A percentile compares a stretch with the other conserved stretches of the same genome.
Conservation (phyloP, 2,888 invertebrate species). For the Rhorus exstirpatorius region DNA sequence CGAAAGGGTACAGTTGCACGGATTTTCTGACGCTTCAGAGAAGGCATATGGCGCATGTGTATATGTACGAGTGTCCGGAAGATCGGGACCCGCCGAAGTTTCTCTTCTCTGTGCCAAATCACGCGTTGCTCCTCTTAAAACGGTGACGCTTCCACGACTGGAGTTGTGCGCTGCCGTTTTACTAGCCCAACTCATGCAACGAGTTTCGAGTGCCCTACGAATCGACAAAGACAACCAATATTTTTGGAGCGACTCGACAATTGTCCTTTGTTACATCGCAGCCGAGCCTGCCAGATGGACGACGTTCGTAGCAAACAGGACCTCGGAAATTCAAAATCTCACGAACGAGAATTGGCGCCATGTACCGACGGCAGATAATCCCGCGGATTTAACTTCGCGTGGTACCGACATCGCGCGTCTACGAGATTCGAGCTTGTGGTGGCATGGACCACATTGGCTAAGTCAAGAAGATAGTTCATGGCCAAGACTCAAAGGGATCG, state of each 20-base stretch:
- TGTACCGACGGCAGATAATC: slow-evolving; percentile 62
- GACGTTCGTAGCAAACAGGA: slow-evolving; percentile 32
- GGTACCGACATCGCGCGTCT: too few species aligned
- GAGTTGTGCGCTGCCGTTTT: slow-evolving; percentile 73
- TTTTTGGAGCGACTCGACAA: slow-evolving; percentile 73
- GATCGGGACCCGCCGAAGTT: not conserved
- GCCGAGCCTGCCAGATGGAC: slow-evolving; percentile 13
- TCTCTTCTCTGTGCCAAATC: slow-evolving; percentile 74
- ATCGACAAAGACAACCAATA: slow-evolving; percentile 37
- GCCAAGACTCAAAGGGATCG: not conserved
- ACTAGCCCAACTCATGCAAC: slow-evolving; percentile 57
- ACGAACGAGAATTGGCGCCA: slow-evolving; percentile 55
- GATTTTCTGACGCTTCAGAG: slow-evolving; percentile 69
- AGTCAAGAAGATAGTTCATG: too few species aligned
- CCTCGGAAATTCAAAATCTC: slow-evolving; percentile 9
- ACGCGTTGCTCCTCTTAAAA: slow-evolving; percentile 76
- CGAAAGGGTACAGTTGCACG: slow-evolving; percentile 65
- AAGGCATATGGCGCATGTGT: slow-evolving; percentile 69
- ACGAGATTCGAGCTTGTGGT: slow-evolving; percentile 60
- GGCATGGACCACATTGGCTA: slow-evolving; percentile 73
- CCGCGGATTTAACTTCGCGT: slow-evolving; percentile 65
- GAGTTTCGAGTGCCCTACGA: too few species aligned
- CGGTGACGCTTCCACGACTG: slow-evolving; percentile 68
- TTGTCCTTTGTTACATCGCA: slow-evolving; percentile 51
- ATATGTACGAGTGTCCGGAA: slow-evolving; percentile 58